Base-by-base conservation (phyloP, 2,797 vertebrate species). In the Eremophila alpestris region DNA sequence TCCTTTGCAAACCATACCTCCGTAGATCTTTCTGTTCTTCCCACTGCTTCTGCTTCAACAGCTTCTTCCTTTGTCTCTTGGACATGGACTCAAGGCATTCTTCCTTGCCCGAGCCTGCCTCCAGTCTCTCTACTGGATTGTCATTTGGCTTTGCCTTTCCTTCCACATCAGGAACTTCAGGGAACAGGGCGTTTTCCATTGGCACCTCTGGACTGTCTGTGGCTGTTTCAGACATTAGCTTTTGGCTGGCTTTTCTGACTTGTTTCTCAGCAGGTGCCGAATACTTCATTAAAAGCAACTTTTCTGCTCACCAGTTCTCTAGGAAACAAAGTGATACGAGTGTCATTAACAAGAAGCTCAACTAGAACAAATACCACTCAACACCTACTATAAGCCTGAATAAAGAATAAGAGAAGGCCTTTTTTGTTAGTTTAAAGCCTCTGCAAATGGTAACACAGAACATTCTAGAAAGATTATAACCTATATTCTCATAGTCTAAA, bases 31-130 rank as follows among this genome's bases (percentile, higher is more conserved):
- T 97, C 84, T 99, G 98, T 30, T 99, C 99, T 90, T 99, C 99
- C 99, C 99, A 99, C 40, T 99, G 99, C 93, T 99, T 99, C 93
- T 99, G 99, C 88, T 98, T 99, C 92, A 99, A 87, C 3, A 99
- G 97, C 70, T 98, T 99, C 97, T 99, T 99, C 96, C 96, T 98
- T 74, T 99, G 99, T 48, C 98, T 98, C 91, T 99, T 99, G 74
- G 99, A 99, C 88, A 99, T 45, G 8, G 88, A 68, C 69, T 97
- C 90, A 29, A 60, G 62, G 48, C 63, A 78, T 84, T 96, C 91
- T n/a, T 91, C 70, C 27, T 82, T 63, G 32, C 60, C 90, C 2
- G 55, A 60, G 69, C 55, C 62, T 73, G 89, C 41, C 58, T 96
- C 92, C 80, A 8, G 14, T 79, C 45, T 43, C 45, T 95, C 85